Base-by-base conservation (phyloP, 2,113 vertebrate genomes). In the Formicarius rufipectus region DNA sequence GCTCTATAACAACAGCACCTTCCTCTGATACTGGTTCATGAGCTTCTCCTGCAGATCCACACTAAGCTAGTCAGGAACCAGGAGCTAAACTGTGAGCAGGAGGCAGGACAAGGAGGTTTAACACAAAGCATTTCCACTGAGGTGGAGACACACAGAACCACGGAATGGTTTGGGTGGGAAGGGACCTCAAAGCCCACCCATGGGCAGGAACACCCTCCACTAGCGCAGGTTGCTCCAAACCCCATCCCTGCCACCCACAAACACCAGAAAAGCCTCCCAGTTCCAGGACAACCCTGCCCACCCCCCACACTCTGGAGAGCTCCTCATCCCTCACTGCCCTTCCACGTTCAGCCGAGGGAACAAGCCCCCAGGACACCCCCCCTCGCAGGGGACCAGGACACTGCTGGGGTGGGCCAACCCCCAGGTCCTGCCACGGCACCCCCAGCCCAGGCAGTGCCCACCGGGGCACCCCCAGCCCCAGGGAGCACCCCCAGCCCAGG, bases 181-280 rank as follows among this genome's bases (percentile, higher is more conserved):
- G 18, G 27, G 44, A 31, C 15, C 27, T 24, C 2, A 9, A 24
- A 19, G 10, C 2, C 17, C 56, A 20, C 0, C n/a, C 59, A 17
- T 9, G 11, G 56, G n/a, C 73, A 37, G 56, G 25, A 31, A 14
- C 27, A 30, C 15, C 44, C 47, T 9, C 56, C 44, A 14, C 12
- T 17, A 33, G 2, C 42, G 27, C 33, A 4, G 55, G 55, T 4
- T 37, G 55, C 56, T 47, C n/a, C 73, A 11, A 23, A n/a, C 42
- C 39, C 40, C 7, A 1, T 22, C 53, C 42, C 1, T 2, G 33
- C 40, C 42, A 19, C 1, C 4, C 28, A 23, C 13, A 39, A 49
- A 60, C 27, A 6, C 74, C 11, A 27, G 22, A 7, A 4, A 15
- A 19, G 9, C 0, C 2, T 4, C 58, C 35, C 24, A 16, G 20